Evolutionary conservation across 2,113 vertebrate genomes (phyloP).

Genomic region (Bufo bufo): DNA sequence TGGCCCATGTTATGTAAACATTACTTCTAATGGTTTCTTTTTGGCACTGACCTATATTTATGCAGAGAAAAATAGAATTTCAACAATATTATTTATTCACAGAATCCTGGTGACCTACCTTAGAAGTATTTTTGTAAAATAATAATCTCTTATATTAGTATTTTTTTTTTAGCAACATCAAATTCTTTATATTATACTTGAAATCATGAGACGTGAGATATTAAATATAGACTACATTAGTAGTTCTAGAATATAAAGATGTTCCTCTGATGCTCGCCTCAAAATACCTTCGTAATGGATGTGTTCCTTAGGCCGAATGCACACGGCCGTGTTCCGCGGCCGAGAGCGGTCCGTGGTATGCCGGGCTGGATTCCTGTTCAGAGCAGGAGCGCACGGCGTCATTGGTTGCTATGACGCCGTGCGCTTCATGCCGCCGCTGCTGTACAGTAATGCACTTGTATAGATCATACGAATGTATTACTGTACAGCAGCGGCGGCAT

Average conservation of each 20-base stretch:
- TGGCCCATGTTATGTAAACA: not conserved
- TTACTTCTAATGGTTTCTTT: not conserved
- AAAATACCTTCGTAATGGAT: too few relatives aligned
- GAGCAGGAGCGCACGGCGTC: too few relatives aligned
- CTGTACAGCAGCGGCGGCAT: too few relatives aligned
- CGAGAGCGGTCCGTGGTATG: too few relatives aligned
- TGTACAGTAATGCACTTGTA: too few relatives aligned
- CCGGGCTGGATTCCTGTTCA: too few relatives aligned
- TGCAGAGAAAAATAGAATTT: not conserved
- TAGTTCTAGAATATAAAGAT: not conserved
- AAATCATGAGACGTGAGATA: not conserved
- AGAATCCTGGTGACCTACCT: too few relatives aligned
- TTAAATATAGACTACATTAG: not conserved
- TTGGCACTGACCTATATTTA: not conserved
- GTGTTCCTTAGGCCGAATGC: too few relatives aligned
- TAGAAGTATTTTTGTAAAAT: not conserved
- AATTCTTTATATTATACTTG: not conserved
- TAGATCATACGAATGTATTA: too few relatives aligned
- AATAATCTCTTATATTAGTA: not conserved
- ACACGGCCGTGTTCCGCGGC: too few relatives aligned
- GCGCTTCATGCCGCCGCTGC: too few relatives aligned
- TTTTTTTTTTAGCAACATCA: not conserved
- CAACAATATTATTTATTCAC: not conserved
- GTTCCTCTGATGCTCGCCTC: not conserved
- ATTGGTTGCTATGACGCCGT: too few relatives aligned